Evolutionary conservation across 2,797 vertebrate species (phyloP), one percentile per base, ranked within the genome.

Genomic region (Champsocephalus esox): DNA sequence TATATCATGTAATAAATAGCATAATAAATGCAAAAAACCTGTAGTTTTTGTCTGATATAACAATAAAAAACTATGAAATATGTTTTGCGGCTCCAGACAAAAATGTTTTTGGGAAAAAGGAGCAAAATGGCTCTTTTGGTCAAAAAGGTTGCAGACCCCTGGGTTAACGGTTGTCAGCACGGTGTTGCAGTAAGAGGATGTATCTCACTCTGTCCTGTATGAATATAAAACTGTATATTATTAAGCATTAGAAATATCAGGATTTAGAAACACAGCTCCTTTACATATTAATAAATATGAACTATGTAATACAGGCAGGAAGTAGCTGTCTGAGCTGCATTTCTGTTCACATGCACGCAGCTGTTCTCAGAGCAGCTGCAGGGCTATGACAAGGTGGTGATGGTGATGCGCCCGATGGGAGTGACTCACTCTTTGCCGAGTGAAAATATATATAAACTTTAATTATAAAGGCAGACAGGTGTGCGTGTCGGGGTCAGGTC

Each of bases 311-410:
- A 44, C n/a, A 59, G 34, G 43, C 32, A 49, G 71, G 57, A 69
- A 48, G 65, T 38, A 49, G 46, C 48, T 56, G 21, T 76, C 38
- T 73, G 60, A 52, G 21, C 24, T 38, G 8, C 34, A 8, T 38
- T 38, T 8, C 34, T 38, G 34, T 38, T 2, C 34, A 38, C 34
- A 38, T 38, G 34, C 34, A 38, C 34, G 7, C 34, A 51, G 57
- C 77, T 70, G 73, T 65, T 77, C 45, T 66, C 45, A 62, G 51
- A 71, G 64, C 61, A 72, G 77, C 78, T 84, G 79, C 43, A 13
- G 0, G 10, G 50, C 64, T 54, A 58, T 68, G 50, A 78, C 16
- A 8, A 82, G 66, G 52, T 65, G 73, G 28, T 70, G 74, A 75
- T 13, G 16, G 45, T 11, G 66, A 73, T 34, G 66, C 49, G 48